Conservation (phyloP, 2,888 invertebrate species). For the Antitype chi region DNA sequence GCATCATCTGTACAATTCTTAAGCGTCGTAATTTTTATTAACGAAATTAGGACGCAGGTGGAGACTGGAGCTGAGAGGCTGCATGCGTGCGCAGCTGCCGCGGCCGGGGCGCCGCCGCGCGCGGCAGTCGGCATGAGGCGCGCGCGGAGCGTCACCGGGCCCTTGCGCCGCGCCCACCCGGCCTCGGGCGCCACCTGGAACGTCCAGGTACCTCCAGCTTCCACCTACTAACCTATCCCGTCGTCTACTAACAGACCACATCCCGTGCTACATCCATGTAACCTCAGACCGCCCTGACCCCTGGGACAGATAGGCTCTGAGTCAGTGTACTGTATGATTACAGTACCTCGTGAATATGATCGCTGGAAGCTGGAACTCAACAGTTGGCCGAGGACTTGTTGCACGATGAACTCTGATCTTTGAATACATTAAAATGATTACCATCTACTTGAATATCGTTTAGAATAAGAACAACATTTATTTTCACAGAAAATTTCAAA, state of each 20-base stretch:
- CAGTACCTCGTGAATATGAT: slow-evolving; percentile 59
- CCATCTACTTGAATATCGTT: slow-evolving; percentile 47
- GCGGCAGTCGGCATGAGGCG: slow-evolving; percentile 88
- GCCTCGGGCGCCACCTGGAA: slow-evolving; percentile 96
- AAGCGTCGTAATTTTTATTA: slow-evolving; percentile 71
- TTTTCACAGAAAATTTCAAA: slow-evolving; percentile 11
- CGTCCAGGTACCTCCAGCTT: slow-evolving; percentile 91
- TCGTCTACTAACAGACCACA: neutral
- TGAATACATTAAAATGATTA: slow-evolving; percentile 78
- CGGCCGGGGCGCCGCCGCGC: slow-evolving; percentile 71
- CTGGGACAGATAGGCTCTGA: slow-evolving; percentile 7
- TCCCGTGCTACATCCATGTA: neutral
- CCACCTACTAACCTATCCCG: slow-evolving; percentile 8
- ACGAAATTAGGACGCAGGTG: slow-evolving; percentile 79
- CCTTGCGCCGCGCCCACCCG: slow-evolving; percentile 93
- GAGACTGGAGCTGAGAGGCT: slow-evolving; percentile 84
- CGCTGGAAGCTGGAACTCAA: slow-evolving; percentile 80
- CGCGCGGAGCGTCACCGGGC: slow-evolving; percentile 90
- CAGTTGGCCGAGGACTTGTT: slow-evolving; percentile 89
- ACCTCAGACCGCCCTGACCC: neutral
- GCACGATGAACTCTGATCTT: slow-evolving; percentile 80
- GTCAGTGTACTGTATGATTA: slow-evolving; percentile 48
- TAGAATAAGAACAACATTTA: slow-evolving; percentile 29
- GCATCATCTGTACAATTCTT: slow-evolving; percentile 63
- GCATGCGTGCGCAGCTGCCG: slow-evolving; percentile 81